Conservation (phyloP, 2,113 vertebrate genomes). For the Platanista minor region DNA sequence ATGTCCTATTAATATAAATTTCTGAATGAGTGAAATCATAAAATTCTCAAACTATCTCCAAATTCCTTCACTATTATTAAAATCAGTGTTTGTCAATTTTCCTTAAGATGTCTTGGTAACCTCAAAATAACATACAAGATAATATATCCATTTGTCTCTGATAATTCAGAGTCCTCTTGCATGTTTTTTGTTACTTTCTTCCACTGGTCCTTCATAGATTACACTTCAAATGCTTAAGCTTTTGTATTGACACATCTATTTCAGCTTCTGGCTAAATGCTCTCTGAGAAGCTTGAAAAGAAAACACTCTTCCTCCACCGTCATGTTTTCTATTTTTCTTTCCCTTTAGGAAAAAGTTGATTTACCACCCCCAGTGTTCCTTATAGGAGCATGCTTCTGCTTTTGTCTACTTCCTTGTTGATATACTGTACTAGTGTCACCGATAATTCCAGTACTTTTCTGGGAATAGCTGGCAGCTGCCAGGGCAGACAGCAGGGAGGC, state of each 20-base stretch:
- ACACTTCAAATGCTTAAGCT: background rate
- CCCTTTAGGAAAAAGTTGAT: slow-evolving; percentile 57
- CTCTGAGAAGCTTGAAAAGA: slow-evolving; percentile 47
- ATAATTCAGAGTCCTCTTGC: background rate
- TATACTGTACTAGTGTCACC: background rate
- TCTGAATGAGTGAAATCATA: background rate
- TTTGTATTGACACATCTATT: background rate
- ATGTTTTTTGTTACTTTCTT: background rate
- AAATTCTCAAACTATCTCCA: background rate
- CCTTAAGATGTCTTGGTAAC: background rate
- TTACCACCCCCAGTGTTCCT: slow-evolving; percentile 14
- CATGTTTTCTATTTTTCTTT: background rate
- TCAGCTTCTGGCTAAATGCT: background rate
- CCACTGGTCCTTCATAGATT: background rate
- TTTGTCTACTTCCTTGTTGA: slow-evolving; percentile 58
- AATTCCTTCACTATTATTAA: background rate
- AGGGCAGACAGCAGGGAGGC: background rate
- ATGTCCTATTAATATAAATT: background rate
- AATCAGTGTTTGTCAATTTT: background rate
- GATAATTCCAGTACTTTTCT: slow-evolving; percentile 37
- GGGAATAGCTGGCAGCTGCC: slow-evolving; percentile 46
- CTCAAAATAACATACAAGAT: background rate
- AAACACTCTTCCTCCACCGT: background rate
- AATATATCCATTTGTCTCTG: background rate
- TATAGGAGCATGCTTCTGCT: slow-evolving; percentile 18